phyloP scores from a whole-genome alignment of 2,888 invertebrate genomes.

The Drosophila nigricruria region DNA sequence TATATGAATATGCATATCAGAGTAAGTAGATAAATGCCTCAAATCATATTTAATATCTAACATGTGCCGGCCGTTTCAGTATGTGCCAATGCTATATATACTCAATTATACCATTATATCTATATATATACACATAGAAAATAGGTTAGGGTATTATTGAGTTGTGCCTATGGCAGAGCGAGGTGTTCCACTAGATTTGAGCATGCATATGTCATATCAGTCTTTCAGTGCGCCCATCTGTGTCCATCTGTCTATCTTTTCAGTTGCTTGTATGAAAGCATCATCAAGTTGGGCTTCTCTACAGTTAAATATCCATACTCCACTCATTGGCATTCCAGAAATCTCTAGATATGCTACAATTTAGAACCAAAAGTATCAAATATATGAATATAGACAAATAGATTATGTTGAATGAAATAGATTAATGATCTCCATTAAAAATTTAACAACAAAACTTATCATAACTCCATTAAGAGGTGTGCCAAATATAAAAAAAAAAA shows the following conservation, averaged over 20 bases:
- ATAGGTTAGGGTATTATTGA: constrained; percentile 3
- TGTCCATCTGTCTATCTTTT: too few relatives aligned
- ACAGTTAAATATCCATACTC: neutral
- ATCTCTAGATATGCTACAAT: neutral
- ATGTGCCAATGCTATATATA: constrained; percentile 3
- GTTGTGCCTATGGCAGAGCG: neutral
- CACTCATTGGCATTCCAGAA: neutral
- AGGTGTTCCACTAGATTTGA: neutral
- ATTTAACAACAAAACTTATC: neutral
- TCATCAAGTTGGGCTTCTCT: neutral
- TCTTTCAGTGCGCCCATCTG: too few relatives aligned
- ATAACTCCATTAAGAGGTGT: neutral
- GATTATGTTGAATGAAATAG: too few relatives aligned
- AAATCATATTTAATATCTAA: constrained; percentile 25
- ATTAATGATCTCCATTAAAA: neutral
- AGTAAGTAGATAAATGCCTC: constrained; percentile 32
- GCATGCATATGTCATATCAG: too few relatives aligned
- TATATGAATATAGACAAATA: neutral
- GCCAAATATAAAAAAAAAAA: neutral
- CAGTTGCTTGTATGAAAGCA: too few relatives aligned
- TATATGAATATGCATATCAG: constrained; percentile 39
- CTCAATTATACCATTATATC: constrained; percentile 3
- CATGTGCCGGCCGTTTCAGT: constrained; percentile 21
- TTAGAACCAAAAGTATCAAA: neutral
- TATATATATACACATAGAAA: neutral